Evolutionary conservation across 2,888 invertebrate species (phyloP), one percentile per base, ranked within the genome.

Genomic region (Neoascia interrupta): DNA sequence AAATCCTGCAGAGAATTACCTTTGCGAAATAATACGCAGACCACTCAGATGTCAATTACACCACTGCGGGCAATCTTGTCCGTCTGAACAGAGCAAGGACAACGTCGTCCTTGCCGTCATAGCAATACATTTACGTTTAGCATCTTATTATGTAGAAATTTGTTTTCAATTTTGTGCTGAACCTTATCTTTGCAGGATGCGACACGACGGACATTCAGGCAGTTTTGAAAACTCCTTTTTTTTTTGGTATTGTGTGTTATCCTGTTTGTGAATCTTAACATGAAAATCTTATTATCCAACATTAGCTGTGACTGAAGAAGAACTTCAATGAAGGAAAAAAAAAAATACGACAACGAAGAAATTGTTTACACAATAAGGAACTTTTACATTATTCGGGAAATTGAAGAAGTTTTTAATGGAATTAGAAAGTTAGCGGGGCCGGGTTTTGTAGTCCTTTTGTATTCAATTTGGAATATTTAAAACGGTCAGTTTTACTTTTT

Each of bases 361-460:
- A 72, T 70, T 76, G 72, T 76, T 64, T 76, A 76, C 64, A 76
- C 76, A 76, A 76, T 70, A 58, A 63, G 72, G 63, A 76, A 76
- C 43, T 76, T 72, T 64, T 64, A 64, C 64, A 49, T 64, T 56
- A 76, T 70, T 72, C 70, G 70, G n/a, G 63, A 75, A 64, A 75
- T 75, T 75, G 75, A 58, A 75, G 75, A 64, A 72, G 51, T 76
- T 76, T 64, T 64, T 72, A 76, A 76, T 76, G 72, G 64, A 72
- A 76, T 76, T 58, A 60, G 43, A 70, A 47, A 76, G 74, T 63
- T 41, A 70, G 21, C 63, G 28, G 58, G 37, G 51, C 21, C 19
- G 16, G 31, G 18, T 43, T n/a, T n/a, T n/a, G n/a, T n/a, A 49
- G 37, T 45, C 37, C 45, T n/a, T 64, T 70, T 64, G 47, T 64